Evolutionary conservation across 1,140 invertebrate species (phyloP), one percentile per base, ranked within the genome.

Genomic region (Neuroterus valhalla): DNA sequence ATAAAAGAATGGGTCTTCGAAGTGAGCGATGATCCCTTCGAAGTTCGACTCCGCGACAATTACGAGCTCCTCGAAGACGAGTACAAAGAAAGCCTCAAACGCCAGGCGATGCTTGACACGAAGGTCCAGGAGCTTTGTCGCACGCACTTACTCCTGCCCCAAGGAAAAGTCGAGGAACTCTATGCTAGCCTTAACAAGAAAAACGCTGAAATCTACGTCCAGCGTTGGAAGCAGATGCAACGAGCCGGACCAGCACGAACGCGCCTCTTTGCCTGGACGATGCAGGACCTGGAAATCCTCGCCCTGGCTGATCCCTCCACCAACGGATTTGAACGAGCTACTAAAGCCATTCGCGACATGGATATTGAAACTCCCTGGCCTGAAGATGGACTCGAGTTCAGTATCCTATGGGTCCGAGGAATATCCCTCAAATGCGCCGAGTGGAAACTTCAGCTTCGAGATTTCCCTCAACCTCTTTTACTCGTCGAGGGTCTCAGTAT

Each of bases 21-120:
- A 91, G 94, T 99, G 86, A 95, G 95, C 77, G 98, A 99, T 88
- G 98, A 99, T 93, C 97, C 98, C 1, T 99, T 99, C 87, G 98
- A 99, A 91, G 97, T 99, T 0, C 97, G 96, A 84, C 90, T 99
- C 2, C 92, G 97, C 2, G 97, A 99, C 82, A 99, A 99, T 88
- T 99, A 98, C 87, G 98, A 99, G 85, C 90, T 99, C 0, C 85
- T 99, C 21, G 97, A 97, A 84, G 98, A 99, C 86, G 98, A 99
- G 88, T 98, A 98, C 81, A 95, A 96, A 82, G 98, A 99, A 85
- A 97, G 96, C 84, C 91, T 98, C 76, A 98, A 98, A 85, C 90
- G 98, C n/a, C 93, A 95, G 74, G 93, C 95, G 70, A 95, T 98
- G 90, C 90, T 99, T 15, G 97, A 98, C 83, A 93, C 95, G 5